Evolutionary conservation across 2,888 invertebrate genomes (phyloP), one percentile per base, ranked within the genome.

Genomic region (Drosophila emarginata): DNA sequence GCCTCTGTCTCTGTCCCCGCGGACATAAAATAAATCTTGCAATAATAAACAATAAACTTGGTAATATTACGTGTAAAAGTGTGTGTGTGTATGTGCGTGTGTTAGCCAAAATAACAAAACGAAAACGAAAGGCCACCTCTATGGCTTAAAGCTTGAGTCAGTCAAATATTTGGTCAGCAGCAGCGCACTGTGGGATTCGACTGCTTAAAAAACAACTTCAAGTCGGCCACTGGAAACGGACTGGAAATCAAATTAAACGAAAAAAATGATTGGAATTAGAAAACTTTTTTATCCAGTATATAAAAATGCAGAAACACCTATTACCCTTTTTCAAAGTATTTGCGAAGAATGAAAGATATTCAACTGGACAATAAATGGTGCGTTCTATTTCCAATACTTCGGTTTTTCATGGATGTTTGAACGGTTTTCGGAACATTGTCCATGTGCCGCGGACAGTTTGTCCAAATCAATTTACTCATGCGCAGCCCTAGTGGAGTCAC

Each of bases 91-190:
- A 66, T 40, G 56, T 57, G 40, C 57, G 59, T 51, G 57, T 14
- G 57, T 32, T 32, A 45, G 40, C 40, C 40, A 21, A 45, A 61
- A 65, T 66, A 73, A 72, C 58, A 66, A n/a, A 60, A 28, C 32
- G 21, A 78, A 85, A 81, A 81, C 86, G 88, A 81, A 87, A 81
- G 87, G 86, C 74, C 70, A 73, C 51, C 79, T 53, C 61, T n/a
- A 14, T 28, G 15, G 32, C 36, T 54, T 36, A 5, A 32, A 32
- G 53, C 32, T 18, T 54, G 18, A 66, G 63, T 64, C 74, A 61
- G 51, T 59, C 60, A 74, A 72, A 66, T 72, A 72, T 72, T 72
- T 70, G 70, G 72, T 70, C 70, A 70, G 70, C 70, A 51, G 21
- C 40, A 23, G 45, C 50, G 21, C 53, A 60, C 66, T 65, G 60